Conservation (phyloP, 2,888 invertebrate genomes). For the Asteroscopus sphinx region DNA sequence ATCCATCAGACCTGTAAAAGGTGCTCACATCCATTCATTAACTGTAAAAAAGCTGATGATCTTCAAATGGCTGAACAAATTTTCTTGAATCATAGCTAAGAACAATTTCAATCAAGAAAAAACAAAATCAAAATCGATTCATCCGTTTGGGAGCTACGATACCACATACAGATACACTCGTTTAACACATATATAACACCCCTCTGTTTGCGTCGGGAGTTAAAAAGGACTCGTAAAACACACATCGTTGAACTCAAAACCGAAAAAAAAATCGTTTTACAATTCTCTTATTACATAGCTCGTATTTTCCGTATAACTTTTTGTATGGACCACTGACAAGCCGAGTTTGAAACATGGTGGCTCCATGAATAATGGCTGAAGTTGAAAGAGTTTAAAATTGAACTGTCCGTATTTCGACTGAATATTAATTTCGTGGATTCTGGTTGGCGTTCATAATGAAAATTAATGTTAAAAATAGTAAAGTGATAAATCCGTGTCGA, state of each 20-base stretch:
- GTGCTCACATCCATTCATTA: too few species aligned
- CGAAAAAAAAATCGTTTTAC: constrained; percentile 39
- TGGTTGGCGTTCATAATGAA: constrained; percentile 65
- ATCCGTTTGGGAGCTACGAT: too few species aligned
- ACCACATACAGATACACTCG: too few species aligned
- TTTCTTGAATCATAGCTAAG: too few species aligned
- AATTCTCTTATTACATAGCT: constrained; percentile 51
- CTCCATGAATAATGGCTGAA: constrained; percentile 79
- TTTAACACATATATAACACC: too few species aligned
- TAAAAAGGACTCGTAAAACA: constrained; percentile 16
- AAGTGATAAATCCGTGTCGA: constrained; percentile 38
- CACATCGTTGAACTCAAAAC: constrained; percentile 2
- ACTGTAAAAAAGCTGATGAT: too few species aligned
- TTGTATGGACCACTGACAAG: constrained; percentile 71
- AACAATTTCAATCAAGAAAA: too few species aligned
- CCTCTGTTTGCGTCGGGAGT: too few species aligned
- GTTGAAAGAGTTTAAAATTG: constrained; percentile 84
- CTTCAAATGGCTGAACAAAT: too few species aligned
- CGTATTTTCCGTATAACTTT: constrained; percentile 65
- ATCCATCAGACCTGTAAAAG: too few species aligned
- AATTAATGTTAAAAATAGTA: constrained; percentile 61
- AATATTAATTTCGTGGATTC: constrained; percentile 79
- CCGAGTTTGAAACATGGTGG: constrained; percentile 73
- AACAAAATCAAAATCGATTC: too few species aligned
- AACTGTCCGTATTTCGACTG: constrained; percentile 75